Conservation (phyloP, 2,113 vertebrate species). For the Meriones unguiculatus region DNA sequence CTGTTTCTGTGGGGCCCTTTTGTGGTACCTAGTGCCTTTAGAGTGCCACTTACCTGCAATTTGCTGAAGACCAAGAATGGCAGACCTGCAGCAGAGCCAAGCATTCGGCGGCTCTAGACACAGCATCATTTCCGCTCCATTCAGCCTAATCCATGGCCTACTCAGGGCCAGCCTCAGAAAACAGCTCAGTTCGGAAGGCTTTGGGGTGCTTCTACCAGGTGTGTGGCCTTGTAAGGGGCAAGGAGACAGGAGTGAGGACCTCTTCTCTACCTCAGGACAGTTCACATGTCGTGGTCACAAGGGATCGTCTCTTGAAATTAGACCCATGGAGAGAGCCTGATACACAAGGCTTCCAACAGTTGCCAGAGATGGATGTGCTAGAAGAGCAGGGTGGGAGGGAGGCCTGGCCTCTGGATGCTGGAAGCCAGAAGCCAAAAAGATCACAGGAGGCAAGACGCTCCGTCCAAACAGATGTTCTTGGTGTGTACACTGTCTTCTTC, state of each 20-base stretch:
- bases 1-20: constrained; percentile 33
- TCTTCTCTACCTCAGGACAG: constrained; percentile 76
- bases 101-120: constrained; percentile 57
- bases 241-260: constrained; percentile 60
- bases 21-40: constrained; percentile 36
- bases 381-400: background rate
- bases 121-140: background rate
- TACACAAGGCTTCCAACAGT: background rate
- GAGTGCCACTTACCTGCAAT: constrained; percentile 48
- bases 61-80: constrained; percentile 57
- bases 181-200: constrained; percentile 76
- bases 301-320: constrained; percentile 69
- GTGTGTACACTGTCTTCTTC: background rate
- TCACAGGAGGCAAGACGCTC: background rate
- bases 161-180: constrained; percentile 68
- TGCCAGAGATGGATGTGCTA: rapidly evolving
- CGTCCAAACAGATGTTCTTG: background rate
- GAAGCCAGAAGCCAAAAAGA: background rate
- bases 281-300: constrained; percentile 67
- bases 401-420: rapidly evolving
- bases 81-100: constrained; percentile 51
- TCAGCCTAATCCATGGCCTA: background rate
- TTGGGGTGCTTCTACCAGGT: constrained; percentile 66
- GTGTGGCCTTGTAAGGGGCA: background rate
- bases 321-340: background rate